A percentile compares a stretch with the other conserved stretches of the same genome.
Conservation (phyloP, 2,888 invertebrate species). For the Drosophila recens region DNA sequence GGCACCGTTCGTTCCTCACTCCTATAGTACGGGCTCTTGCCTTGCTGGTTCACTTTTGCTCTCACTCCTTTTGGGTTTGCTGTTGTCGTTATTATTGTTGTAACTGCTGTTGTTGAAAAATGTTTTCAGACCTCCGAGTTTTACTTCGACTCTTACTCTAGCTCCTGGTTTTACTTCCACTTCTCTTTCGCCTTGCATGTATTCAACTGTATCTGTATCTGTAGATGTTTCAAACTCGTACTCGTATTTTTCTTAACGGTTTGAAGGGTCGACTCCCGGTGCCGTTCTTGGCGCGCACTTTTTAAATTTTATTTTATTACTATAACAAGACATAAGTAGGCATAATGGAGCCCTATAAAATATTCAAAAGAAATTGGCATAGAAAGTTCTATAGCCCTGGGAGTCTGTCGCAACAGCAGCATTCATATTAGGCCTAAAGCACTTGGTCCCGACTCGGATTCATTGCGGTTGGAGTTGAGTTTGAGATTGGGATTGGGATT, state of each 20-base stretch:
- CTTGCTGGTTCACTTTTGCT: slow-evolving; percentile 32
- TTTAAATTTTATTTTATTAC: slow-evolving; percentile 83
- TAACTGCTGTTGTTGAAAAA: slow-evolving; percentile 41
- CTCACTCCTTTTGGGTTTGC: slow-evolving; percentile 26
- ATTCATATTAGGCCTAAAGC: slow-evolving; percentile 37
- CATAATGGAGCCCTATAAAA: slow-evolving; percentile 82
- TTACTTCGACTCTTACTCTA: slow-evolving; percentile 13
- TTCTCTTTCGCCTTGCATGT: neutral
- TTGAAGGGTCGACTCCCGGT: slow-evolving; percentile 28
- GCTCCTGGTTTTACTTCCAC: neutral
- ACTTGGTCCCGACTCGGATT: slow-evolving; percentile 6
- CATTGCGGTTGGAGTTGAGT: slow-evolving; percentile 7
- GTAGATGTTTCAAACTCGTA: slow-evolving; percentile 43
- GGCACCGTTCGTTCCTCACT: neutral
- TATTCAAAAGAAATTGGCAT: slow-evolving; percentile 82
- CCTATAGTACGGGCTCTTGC: slow-evolving; percentile 12
- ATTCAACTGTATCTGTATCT: slow-evolving; percentile 39
- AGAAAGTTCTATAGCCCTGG: slow-evolving; percentile 56
- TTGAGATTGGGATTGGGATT: neutral
- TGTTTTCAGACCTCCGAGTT: slow-evolving; percentile 53
- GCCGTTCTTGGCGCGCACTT: slow-evolving; percentile 48
- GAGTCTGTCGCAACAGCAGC: neutral
- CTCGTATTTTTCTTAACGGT: slow-evolving; percentile 70
- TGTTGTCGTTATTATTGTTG: slow-evolving; percentile 19
- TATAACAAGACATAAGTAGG: slow-evolving; percentile 83